Evolutionary conservation across 2,888 invertebrate genomes (phyloP).

Genomic region (Dorcus parallelipipedus): DNA sequence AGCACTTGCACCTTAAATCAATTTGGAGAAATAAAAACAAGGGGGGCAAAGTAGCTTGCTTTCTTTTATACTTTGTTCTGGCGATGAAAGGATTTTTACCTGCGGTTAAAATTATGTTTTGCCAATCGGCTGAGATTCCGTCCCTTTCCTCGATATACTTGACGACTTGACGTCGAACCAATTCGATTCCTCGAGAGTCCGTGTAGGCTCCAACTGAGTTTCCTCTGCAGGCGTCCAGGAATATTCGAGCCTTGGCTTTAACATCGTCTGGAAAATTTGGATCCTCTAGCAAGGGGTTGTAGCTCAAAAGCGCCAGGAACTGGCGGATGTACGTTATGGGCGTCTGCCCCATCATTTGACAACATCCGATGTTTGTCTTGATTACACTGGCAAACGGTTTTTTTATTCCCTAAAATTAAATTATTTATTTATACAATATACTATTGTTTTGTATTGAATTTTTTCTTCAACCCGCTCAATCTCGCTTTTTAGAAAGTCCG

Average conservation of each 20-base stretch:
- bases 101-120: slow-evolving; percentile 68
- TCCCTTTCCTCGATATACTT: slow-evolving; percentile 80
- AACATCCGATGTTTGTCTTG: slow-evolving; percentile 93
- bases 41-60: not conserved
- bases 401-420: slow-evolving; percentile 60
- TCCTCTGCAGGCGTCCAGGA: slow-evolving; percentile 67
- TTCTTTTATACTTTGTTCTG: not conserved
- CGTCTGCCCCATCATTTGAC: slow-evolving; percentile 90
- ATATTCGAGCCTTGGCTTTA: slow-evolving; percentile 62
- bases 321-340: slow-evolving; percentile 92
- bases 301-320: slow-evolving; percentile 72
- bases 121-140: slow-evolving; percentile 61
- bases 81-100: not conserved
- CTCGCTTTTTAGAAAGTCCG: too few species aligned
- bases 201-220: slow-evolving; percentile 83
- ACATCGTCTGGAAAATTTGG: slow-evolving; percentile 75
- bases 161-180: slow-evolving; percentile 79
- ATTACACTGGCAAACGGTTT: slow-evolving; percentile 88
- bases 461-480: too few species aligned
- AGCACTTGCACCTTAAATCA: slow-evolving; percentile 20
- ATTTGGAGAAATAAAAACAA: not conserved
- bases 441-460: too few species aligned
- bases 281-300: slow-evolving; percentile 66
- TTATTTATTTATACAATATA: too few species aligned
- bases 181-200: slow-evolving; percentile 79